These are phyloP conservation scores for Pungitius pungitius DNA, from an alignment of 2,113 vertebrate genomes.

Conservation along the genomic window DNA sequence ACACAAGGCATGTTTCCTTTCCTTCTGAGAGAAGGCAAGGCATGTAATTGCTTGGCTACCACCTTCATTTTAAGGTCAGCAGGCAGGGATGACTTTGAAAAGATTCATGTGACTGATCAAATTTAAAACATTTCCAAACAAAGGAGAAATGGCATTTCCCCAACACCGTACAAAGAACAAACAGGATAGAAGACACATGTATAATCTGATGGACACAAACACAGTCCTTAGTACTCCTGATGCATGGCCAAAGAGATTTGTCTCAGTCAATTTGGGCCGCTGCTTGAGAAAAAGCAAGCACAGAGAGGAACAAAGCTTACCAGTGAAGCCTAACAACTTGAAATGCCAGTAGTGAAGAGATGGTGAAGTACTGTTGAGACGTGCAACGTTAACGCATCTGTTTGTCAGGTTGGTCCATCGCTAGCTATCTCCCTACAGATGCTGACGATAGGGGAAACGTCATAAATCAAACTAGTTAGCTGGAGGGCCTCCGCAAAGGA, in stretches of 20 bases:
- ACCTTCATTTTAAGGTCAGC: slow-evolving; percentile 78
- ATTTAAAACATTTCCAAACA: slow-evolving; percentile 73
- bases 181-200: slow-evolving; percentile 35
- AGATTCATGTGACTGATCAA: slow-evolving; percentile 78
- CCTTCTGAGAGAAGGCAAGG: slow-evolving; percentile 69
- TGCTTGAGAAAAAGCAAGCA: slow-evolving; percentile 33
- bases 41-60: slow-evolving; percentile 79
- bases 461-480: slow-evolving; percentile 70
- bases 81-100: slow-evolving; percentile 72
- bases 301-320: slow-evolving; percentile 22
- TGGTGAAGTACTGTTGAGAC: slow-evolving; percentile 42
- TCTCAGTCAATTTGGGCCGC: slow-evolving; percentile 17
- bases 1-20: slow-evolving; percentile 72
- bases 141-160: slow-evolving; percentile 60
- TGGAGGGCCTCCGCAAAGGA: slow-evolving; percentile 52
- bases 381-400: slow-evolving; percentile 45
- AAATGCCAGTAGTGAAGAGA: slow-evolving; percentile 25
- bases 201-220: slow-evolving; percentile 44
- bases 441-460: slow-evolving; percentile 42
- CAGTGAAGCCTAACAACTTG: slow-evolving; percentile 26
- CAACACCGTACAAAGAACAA: slow-evolving; percentile 46
- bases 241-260: slow-evolving; percentile 37
- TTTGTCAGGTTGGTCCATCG: slow-evolving; percentile 53
- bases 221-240: slow-evolving; percentile 17
- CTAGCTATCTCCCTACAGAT: slow-evolving; percentile 49